These are phyloP conservation scores for Linhomoeus sp. DNA, from an alignment of 2,888 invertebrate genomes.

Conservation along the genomic window DNA sequence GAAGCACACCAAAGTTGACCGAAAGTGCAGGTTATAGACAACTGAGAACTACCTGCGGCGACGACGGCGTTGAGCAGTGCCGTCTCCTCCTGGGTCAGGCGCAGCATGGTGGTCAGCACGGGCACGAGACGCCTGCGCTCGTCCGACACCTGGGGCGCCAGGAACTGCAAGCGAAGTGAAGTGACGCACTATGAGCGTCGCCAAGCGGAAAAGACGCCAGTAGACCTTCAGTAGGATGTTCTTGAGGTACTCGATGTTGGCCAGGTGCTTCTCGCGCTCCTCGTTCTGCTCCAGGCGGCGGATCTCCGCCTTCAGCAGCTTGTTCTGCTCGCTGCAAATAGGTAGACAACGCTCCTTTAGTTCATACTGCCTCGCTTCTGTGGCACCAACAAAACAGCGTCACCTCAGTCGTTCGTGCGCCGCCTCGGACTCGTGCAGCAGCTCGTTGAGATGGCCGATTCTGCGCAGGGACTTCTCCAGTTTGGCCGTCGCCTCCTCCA, in stretches of 20 bases:
- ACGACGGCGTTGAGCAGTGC: constrained; percentile 8
- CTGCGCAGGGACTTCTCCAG: constrained; percentile 8
- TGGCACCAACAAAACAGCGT: too few relatives aligned
- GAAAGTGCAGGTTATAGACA: constrained; percentile 1
- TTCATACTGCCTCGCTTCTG: too few relatives aligned
- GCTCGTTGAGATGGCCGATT: constrained; percentile 16
- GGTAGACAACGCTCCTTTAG: too few relatives aligned
- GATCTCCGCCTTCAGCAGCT: constrained; percentile 74
- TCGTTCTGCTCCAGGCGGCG: constrained; percentile 50
- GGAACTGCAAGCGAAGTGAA: constrained; percentile 44
- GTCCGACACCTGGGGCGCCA: constrained; percentile 61
- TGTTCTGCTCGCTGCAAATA: constrained; percentile 35
- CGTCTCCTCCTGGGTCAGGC: constrained; percentile 60
- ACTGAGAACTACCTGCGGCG: too few relatives aligned
- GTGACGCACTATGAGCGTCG: too few relatives aligned
- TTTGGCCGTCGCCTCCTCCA: too few relatives aligned
- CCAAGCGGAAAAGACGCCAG: too few relatives aligned
- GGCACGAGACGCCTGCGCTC: constrained; percentile 71
- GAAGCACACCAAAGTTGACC: background rate
- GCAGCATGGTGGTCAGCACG: constrained; percentile 75
- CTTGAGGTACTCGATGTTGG: constrained; percentile 77
- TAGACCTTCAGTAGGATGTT: constrained; percentile 73
- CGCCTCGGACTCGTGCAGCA: constrained; percentile 46
- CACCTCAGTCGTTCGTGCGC: constrained; percentile 52
- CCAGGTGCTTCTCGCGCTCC: constrained; percentile 55